Evolutionary conservation across 2,113 vertebrate genomes (phyloP), one percentile per base, ranked within the genome.

Genomic region (Bujurquina vittata): DNA sequence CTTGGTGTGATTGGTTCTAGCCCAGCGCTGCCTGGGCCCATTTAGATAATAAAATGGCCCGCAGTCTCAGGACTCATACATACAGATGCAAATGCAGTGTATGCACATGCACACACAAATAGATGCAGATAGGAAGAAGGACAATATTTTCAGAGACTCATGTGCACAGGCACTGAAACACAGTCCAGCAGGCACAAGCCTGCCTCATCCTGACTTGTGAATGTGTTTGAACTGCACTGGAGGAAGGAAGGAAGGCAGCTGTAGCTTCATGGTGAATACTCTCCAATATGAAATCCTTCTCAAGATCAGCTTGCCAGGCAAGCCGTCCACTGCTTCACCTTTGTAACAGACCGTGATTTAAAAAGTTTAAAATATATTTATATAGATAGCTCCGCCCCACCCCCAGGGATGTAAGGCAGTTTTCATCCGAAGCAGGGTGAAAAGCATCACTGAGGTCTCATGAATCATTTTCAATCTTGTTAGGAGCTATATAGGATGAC

Each of bases 401-500:
- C 61, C 54, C 8, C 7, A 65, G 52, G 54, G 55, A 83, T 80
- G 80, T 40, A 35, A 65, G 37, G 62, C 74, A 79, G 56, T 57
- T 43, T 82, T 88, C 87, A n/a, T 91, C 81, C 89, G 87, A 75
- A 85, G 75, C 73, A 86, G 84, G 76, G 85, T 87, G 84, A 88
- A 89, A 91, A 79, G 88, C 87, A 89, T 86, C 83, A 76, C 86
- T 5, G 80, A 72, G 75, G 79, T 87, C 84, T 72, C 88, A 83
- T 93, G 92, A 91, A 94, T 94, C 94, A 94, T 94, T 94, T 95
- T 94, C 92, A 91, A 94, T 95, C 94, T 93, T 93, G 95, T 95
- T 95, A 93, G 93, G 61, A 88, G 87, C 83, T 86, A 88, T 91
- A 89, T 87, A 81, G 79, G 77, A 84, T 95, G 94, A 96, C 95